Evolutionary conservation across 2,113 vertebrate species (phyloP), one percentile per base, ranked within the genome.

Genomic region (Festucalex cinctus): DNA sequence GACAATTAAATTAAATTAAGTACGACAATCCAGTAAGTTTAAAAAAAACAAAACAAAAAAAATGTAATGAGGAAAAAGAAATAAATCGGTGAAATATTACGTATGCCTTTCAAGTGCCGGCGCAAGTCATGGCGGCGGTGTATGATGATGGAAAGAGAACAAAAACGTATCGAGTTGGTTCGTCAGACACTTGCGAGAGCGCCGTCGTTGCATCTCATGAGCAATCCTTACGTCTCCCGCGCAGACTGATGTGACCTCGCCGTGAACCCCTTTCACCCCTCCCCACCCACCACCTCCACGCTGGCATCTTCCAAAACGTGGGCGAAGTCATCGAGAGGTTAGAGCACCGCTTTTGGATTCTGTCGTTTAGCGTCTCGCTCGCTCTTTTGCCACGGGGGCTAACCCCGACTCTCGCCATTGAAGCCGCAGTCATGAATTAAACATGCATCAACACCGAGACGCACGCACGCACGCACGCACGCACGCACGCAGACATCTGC

Each of bases 351-450:
- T n/a, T n/a, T n/a, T 66, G 63, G 12, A 36, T 59, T 59, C 41
- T 65, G 70, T 81, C 74, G 66, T 74, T 66, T 79, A 70, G 9
- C 37, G 61, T 77, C 62, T 0, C 20, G n/a, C 75, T 81, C 75
- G 44, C 68, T 61, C 62, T 74, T 54, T 84, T 43, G 64, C 80
- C 77, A 76, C 59, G 9, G 81, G 75, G 82, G 68, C 69, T 57
- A 81, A 75, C 80, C 70, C 80, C 70, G 36, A 69, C 66, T 65
- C 85, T 72, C 16, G 56, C 74, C 65, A 13, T 70, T 69, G 76
- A 35, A 76, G 64, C 79, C 80, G 79, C 74, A 66, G 68, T 13
- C 39, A 85, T 88, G 83, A 88, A 90, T 88, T 87, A 87, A 86
- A 88, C 76, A 88, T 82, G 59, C 71, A 39, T 75, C 79, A 82